Evolutionary conservation across 2,797 vertebrate species (phyloP), one percentile per base, ranked within the genome.

Genomic region (Bovichtus variegatus): DNA sequence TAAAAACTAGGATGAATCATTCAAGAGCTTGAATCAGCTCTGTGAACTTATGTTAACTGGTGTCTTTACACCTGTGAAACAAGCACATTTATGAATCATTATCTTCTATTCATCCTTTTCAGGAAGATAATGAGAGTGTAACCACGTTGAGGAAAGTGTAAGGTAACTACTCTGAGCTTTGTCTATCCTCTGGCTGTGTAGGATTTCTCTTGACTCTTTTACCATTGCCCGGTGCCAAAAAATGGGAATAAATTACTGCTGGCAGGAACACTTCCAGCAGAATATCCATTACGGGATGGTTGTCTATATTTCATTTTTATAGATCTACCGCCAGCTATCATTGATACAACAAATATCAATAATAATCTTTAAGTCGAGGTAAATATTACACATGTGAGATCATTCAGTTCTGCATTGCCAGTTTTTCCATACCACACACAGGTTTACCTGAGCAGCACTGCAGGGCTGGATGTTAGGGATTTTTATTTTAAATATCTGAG

Each of bases 41-140:
- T 55, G 49, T 41, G 62, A 82, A 68, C 53, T 44, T 21, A 43
- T 41, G 44, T 79, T 64, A 55, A 75, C 63, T 64, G 46, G 18
- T 66, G 46, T 74, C 55, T 81, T 41, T 76, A 51, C 64, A 71
- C 59, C 29, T 49, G 71, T 51, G 77, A 83, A 83, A 90, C 63
- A 77, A 61, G 55, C 47, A 36, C 44, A 61, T 80, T 82, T 73
- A 78, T 78, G 58, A 80, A 58, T 72, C 87, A 91, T 90, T 80
- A 85, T 62, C 76, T 63, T 36, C 61, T 83, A 77, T 91, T 92
- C 86, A 88, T 78, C 61, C 41, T 10, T 44, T 61, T 65, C 29
- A 34, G 49, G 31, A 40, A 53, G 51, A 76, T 10, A 79, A 78
- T 54, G 57, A 85, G 29, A 80, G 49, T 31, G 34, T 21, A 54